Percentiles rank a stretch among this genome's conserved stretches.
Evolutionary conservation across 2,113 vertebrate genomes (phyloP).

Genomic region (Peromyscus maniculatus): DNA sequence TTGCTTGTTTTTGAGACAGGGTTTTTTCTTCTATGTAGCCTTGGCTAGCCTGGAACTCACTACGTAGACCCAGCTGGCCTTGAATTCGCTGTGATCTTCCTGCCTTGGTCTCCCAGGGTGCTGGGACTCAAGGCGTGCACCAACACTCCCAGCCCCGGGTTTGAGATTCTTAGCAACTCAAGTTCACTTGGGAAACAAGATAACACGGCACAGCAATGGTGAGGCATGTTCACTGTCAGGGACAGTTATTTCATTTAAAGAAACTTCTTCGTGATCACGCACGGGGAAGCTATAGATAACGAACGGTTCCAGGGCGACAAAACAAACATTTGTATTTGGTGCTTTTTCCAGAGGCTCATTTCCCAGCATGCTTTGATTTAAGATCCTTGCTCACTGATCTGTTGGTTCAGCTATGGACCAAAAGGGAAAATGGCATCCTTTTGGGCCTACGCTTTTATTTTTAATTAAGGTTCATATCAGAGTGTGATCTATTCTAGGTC

Average conservation of each 20-base stretch:
- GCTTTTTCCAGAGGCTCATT: not conserved
- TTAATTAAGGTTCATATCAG: slow-evolving; percentile 61
- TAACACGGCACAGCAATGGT: not conserved
- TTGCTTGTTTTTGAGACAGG: not conserved
- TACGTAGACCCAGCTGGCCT: not conserved
- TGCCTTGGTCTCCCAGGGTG: not conserved
- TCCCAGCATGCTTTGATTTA: not conserved
- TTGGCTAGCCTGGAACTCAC: not conserved
- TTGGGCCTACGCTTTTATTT: slow-evolving; percentile 56
- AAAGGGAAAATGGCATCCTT: not conserved
- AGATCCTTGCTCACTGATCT: not conserved
- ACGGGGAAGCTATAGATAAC: not conserved
- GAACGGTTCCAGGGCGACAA: not conserved
- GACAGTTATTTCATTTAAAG: not conserved
- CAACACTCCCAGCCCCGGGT: too few species aligned
- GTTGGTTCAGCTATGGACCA: not conserved
- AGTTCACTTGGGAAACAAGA: not conserved
- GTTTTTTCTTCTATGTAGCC: too few species aligned
- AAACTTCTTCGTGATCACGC: not conserved
- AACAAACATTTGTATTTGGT: not conserved
- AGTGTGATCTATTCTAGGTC: slow-evolving; percentile 17
- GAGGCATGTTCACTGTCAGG: not conserved
- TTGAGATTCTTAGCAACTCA: not conserved
- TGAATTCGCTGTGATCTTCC: not conserved
- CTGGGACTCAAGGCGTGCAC: not conserved